A percentile compares a stretch with the other conserved stretches of the same genome.
Conservation (phyloP, 1,140 invertebrate species). For the Drosophila paulistorum region DNA sequence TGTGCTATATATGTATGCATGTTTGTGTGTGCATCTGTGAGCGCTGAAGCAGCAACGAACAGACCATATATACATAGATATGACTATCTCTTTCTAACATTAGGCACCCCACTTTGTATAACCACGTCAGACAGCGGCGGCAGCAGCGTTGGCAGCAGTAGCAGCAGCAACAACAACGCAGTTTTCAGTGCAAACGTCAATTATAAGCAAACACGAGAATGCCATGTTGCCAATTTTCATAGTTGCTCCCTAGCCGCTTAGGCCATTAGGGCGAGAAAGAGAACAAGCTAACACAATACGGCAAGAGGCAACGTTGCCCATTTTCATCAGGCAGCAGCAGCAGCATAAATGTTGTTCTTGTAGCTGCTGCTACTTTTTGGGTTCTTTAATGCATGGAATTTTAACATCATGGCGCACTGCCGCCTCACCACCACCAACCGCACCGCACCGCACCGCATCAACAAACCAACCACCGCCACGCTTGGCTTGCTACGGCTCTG, state of each 20-base stretch:
- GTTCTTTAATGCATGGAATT: conserved; percentile 69
- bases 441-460: neutral
- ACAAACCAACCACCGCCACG: conserved; percentile 35
- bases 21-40: conserved; percentile 29
- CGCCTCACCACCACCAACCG: conserved; percentile 10
- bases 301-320: conserved; percentile 33
- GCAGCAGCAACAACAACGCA: conserved; percentile 27
- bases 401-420: conserved; percentile 65
- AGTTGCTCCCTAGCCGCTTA: conserved; percentile 16
- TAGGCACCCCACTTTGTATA: conserved; percentile 60
- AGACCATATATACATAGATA: conserved; percentile 48
- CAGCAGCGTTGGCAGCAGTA: conserved; percentile 29
- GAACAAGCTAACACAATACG: conserved; percentile 3
- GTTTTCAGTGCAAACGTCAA: conserved; percentile 76
- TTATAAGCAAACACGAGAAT: conserved; percentile 69
- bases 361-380: conserved; percentile 69
- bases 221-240: conserved; percentile 63
- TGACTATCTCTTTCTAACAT: conserved; percentile 58
- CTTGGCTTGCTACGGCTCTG: conserved; percentile 40
- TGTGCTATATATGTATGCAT: conserved; percentile 24
- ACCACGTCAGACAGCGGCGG: conserved; percentile 70
- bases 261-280: conserved; percentile 26
- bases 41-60: conserved; percentile 74
- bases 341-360: conserved; percentile 69
- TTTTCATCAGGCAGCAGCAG: conserved; percentile 25